These are phyloP conservation scores for Meloidogyne chitwoodi DNA, from an alignment of 1,140 invertebrate genomes.

Conservation along the genomic window DNA sequence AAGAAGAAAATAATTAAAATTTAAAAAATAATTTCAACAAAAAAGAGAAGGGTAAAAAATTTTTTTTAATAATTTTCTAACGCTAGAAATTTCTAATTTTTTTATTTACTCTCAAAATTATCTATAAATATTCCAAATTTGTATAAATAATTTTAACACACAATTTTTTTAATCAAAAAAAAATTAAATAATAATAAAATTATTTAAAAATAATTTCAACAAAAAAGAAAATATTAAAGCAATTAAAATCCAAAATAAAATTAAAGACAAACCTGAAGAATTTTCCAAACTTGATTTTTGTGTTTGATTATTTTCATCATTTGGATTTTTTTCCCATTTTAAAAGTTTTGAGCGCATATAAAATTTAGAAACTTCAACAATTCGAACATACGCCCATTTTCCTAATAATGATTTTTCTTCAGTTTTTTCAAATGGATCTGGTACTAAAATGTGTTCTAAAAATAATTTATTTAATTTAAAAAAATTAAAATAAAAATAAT, in stretches of 20 bases:
- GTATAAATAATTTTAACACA: too few relatives aligned
- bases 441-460: conserved; percentile 67
- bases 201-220: background rate
- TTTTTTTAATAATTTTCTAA: background rate
- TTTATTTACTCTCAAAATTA: background rate
- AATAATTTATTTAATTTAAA: background rate
- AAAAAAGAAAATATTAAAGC: background rate
- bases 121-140: too few relatives aligned
- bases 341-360: conserved; percentile 42
- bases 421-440: conserved; percentile 3
- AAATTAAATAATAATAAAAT: background rate
- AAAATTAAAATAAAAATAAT: background rate
- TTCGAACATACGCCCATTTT: conserved; percentile 39
- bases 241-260: background rate
- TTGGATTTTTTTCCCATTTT: background rate
- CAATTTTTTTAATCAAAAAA: too few relatives aligned
- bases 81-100: background rate
- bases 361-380: conserved; percentile 51
- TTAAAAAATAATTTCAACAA: background rate
- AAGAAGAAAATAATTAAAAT: background rate
- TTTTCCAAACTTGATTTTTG: too few relatives aligned
- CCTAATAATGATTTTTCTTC: conserved; percentile 32
- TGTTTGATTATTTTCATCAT: background rate
- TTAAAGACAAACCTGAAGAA: too few relatives aligned
- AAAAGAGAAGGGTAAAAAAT: background rate